Base-by-base conservation (phyloP, 2,113 vertebrate species). In the Sorex fumeus region DNA sequence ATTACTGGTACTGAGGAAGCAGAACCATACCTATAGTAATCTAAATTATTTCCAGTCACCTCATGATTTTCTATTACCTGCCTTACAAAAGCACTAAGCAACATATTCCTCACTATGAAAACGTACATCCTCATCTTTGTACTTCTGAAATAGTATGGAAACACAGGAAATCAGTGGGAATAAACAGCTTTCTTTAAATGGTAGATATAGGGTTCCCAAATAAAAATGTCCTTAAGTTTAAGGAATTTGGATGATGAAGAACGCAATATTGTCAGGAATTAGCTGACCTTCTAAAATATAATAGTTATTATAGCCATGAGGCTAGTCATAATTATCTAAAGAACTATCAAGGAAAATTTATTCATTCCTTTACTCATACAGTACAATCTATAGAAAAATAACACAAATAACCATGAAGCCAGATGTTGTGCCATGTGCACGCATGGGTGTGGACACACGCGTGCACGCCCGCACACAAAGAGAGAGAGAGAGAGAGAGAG, bases 221-320 rank as follows among this genome's bases (percentile, higher is more conserved):
- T 64, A 70, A 82, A 69, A 83, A 69, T 7, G 23, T 5, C 53
- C 76, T 88, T 69, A 32, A 69, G 23, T 76, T 70, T 69, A 62
- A 92, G 93, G 74, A 90, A 83, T 70, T 50, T 60, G 32, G 32
- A 18, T 66, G 71, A 83, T 78, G 43, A 93, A 32, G 75, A 94
- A 79, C 28, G 16, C 25, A 81, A 53, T 15, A 57, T 8, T 40
- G 1, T 82, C 76, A 60, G n/a, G 72, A 78, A 34, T 27, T 79
- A 90, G 53, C 69, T 90, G 69, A 28, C 53, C 25, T 78, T 76
- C 50, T 27, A n/a, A 67, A 87, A 69, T 36, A 34, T 32, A 19
- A 3, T 23, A 19, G 15, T 66, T 74, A 76, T 71, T 72, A 25
- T 0, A 83, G 15, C 57, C 0, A 40, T 64, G 57, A 62, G 18